Evolutionary conservation across 2,797 vertebrate species (phyloP).

Genomic region (Podarcis lilfordi): DNA sequence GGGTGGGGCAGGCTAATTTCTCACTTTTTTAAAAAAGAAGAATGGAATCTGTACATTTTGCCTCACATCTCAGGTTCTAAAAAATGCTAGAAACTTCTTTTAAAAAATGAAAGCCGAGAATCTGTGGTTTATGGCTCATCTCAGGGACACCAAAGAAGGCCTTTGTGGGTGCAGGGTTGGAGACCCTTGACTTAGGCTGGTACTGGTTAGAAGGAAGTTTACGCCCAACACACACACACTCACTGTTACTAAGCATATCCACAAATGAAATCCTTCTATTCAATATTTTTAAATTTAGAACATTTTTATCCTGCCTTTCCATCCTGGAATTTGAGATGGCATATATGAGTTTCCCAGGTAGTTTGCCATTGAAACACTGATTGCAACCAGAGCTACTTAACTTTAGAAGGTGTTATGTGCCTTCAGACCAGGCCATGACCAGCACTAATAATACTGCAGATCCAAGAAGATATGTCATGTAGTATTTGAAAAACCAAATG

Average conservation of each 20-base stretch:
- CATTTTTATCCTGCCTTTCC: neutral
- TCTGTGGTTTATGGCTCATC: too few relatives aligned
- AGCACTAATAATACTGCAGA: neutral
- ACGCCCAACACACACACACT: too few relatives aligned
- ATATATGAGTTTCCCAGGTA: neutral
- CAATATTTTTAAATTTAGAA: neutral
- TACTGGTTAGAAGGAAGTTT: neutral
- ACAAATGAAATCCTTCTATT: neutral
- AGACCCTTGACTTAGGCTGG: neutral
- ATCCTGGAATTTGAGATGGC: neutral
- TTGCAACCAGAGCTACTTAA: neutral
- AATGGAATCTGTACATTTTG: too few relatives aligned
- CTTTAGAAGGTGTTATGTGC: neutral
- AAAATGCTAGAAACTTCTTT: too few relatives aligned
- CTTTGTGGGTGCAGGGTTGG: too few relatives aligned
- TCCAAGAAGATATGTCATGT: neutral
- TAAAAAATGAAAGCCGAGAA: too few relatives aligned
- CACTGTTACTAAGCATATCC: neutral
- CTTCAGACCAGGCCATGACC: neutral
- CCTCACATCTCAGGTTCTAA: too few relatives aligned
- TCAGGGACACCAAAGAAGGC: too few relatives aligned
- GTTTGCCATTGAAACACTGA: neutral
- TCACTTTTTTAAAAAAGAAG: too few relatives aligned
- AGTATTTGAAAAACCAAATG: neutral
- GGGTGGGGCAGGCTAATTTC: too few relatives aligned